phyloP scores from a whole-genome alignment of 2,888 invertebrate species.

The Cephalotes varians region DNA sequence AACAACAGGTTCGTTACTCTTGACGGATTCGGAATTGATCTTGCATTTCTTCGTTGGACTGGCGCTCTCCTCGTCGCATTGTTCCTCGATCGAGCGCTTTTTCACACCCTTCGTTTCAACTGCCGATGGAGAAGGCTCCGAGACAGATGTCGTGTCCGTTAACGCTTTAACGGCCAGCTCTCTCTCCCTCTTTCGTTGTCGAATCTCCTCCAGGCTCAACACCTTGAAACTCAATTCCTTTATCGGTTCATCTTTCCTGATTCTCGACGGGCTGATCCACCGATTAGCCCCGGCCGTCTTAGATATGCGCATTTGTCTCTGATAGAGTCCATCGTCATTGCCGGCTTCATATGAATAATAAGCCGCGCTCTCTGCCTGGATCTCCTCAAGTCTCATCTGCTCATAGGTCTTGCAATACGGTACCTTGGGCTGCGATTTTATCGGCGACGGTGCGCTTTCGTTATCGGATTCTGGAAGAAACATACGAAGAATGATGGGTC shows the following conservation, averaged over 20 bases:
- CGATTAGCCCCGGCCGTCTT: conserved; percentile 55
- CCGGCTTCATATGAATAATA: conserved; percentile 88
- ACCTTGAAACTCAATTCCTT: conserved; percentile 86
- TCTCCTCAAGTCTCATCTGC: conserved; percentile 89
- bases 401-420: conserved; percentile 89
- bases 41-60: conserved; percentile 17
- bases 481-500: conserved; percentile 58
- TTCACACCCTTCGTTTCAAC: conserved; percentile 37
- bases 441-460: conserved; percentile 90
- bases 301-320: conserved; percentile 80
- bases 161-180: background rate
- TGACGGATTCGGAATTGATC: background rate
- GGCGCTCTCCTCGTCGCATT: conserved; percentile 6
- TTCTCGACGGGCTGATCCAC: conserved; percentile 62
- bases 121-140: background rate
- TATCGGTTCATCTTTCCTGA: conserved; percentile 16
- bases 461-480: conserved; percentile 93
- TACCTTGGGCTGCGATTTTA: conserved; percentile 85
- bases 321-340: conserved; percentile 9
- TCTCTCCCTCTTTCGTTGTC: conserved; percentile 74
- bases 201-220: conserved; percentile 87
- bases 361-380: conserved; percentile 91
- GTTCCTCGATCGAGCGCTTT: conserved; percentile 44
- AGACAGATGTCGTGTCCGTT: background rate
- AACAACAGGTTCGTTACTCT: background rate